Percentiles rank a stretch among this genome's conserved stretches.
These are phyloP conservation scores for Papilio gigon DNA, from an alignment of 2,888 invertebrate genomes.

Conservation along the genomic window DNA sequence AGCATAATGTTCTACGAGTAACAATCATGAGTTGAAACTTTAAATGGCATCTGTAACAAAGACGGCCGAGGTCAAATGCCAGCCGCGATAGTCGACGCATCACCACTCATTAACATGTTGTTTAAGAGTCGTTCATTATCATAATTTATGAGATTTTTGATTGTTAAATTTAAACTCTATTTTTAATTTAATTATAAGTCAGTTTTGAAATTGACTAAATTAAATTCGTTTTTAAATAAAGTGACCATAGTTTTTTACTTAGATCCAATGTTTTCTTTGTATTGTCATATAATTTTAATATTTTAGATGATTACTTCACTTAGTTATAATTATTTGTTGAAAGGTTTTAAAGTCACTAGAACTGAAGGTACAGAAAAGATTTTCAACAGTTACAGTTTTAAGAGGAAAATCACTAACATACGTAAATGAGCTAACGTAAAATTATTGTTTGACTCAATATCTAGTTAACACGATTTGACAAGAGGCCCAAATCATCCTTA, in stretches of 20 bases:
- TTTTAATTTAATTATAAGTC: conserved; percentile 18
- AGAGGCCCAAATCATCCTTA: too few species aligned
- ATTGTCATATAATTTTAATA: conserved; percentile 1
- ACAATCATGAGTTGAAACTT: conserved; percentile 32
- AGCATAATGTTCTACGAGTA: conserved; percentile 18
- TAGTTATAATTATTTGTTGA: not conserved
- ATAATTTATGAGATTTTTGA: conserved; percentile 38
- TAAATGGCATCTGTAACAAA: conserved; percentile 36
- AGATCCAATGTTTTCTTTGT: not conserved
- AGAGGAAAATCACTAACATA: too few species aligned
- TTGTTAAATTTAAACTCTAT: conserved; percentile 32
- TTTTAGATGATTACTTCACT: not conserved
- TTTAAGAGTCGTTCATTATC: conserved; percentile 26
- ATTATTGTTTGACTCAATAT: too few species aligned
- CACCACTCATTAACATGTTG: conserved; percentile 36
- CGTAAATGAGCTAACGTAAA: too few species aligned
- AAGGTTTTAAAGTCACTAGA: too few species aligned
- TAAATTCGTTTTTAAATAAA: not conserved
- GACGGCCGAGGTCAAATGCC: conserved; percentile 37
- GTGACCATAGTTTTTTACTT: not conserved
- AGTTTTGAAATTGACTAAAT: not conserved
- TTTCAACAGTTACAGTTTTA: too few species aligned
- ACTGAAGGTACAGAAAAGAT: too few species aligned
- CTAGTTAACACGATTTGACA: too few species aligned
- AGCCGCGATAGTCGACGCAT: conserved; percentile 34